Conservation (phyloP, 1,140 invertebrate genomes). For the Steinernema feltiae region DNA sequence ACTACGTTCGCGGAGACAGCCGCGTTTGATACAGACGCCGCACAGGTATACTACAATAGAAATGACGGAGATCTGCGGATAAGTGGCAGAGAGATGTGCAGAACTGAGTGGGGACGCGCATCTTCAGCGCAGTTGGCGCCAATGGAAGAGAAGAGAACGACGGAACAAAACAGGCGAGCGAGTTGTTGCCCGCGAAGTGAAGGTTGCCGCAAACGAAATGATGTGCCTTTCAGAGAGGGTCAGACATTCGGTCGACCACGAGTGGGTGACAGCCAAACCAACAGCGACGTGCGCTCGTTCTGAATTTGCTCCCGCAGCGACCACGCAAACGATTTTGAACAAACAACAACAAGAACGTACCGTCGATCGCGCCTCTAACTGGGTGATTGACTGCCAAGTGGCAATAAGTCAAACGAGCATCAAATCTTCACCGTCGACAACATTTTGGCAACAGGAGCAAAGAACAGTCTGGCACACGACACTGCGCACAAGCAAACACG, state of each 20-base stretch:
- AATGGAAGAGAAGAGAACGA: background rate
- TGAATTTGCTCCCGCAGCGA: conserved; percentile 10
- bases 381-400: too few relatives aligned
- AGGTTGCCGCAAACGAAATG: conserved; percentile 3
- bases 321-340: background rate
- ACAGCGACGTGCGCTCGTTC: background rate
- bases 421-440: too few relatives aligned
- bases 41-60: background rate
- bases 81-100: background rate
- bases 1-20: background rate
- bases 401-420: too few relatives aligned
- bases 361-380: background rate
- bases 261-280: background rate
- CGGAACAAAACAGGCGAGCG: background rate
- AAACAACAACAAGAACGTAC: background rate
- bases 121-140: background rate
- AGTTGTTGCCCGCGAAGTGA: conserved; percentile 13
- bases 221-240: conserved; percentile 5
- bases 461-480: too few relatives aligned
- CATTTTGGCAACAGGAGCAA: too few relatives aligned
- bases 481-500: too few relatives aligned
- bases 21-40: background rate
- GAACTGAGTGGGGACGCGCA: background rate
- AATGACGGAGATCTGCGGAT: background rate
- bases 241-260: background rate